Base-by-base conservation (phyloP, 2,113 vertebrate species). In the Myotis lucifugus region DNA sequence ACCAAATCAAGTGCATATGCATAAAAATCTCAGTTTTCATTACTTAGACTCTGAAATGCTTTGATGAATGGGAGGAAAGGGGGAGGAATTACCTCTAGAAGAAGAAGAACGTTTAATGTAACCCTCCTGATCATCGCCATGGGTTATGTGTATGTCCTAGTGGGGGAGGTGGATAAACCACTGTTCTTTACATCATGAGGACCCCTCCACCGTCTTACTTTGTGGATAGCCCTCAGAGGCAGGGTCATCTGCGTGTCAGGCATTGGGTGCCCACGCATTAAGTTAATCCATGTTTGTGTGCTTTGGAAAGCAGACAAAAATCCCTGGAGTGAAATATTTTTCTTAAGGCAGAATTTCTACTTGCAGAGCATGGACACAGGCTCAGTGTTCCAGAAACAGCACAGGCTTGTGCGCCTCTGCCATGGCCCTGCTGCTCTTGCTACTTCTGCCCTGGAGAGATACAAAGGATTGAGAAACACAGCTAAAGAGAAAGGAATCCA, bases 301-400 rank as follows among this genome's bases (percentile, higher is more conserved):
- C 66, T 94, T 95, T 96, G 95, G 94, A 88, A 91, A 79, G 91
- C 56, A 91, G 94, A 94, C 86, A 94, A 95, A 90, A 83, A 95
- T 48, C 17, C 17, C 85, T 74, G 88, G 17, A 66, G 94, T 82
- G 85, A 91, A 86, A 85, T 95, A 83, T 88, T 97, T 96, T 90
- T 88, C 93, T 88, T 90, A 61, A 88, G 85, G 88, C 78, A 90
- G 69, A 88, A 89, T 95, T 94, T 91, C 95, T 91, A 21, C 90
- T 93, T 78, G 86, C 77, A 88, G 88, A 94, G 69, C 46, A 37
- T 88, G 84, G 93, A 97, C 91, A 95, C 91, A 85, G 90, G 88
- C 83, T 88, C 56, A 37, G 78, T 96, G 88, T 83, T 97, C 90
- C 91, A 88, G 88, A 89, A 95, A 96, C 96, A 95, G 96, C 96